Percentiles rank a stretch among this genome's conserved stretches.
Evolutionary conservation across 2,888 invertebrate species (phyloP).

Genomic region (Amblyjoppa proteus): DNA sequence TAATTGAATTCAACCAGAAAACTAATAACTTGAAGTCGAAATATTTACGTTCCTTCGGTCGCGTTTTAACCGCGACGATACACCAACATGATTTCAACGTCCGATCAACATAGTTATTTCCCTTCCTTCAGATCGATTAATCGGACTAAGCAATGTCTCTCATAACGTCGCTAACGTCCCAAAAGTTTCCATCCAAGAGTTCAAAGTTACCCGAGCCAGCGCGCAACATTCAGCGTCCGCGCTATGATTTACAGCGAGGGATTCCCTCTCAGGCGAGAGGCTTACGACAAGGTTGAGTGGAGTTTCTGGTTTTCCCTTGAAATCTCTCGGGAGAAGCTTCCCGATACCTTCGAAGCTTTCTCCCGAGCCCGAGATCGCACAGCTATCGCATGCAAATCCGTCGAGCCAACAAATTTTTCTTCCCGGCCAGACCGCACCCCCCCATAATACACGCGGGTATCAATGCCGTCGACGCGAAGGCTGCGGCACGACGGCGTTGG

Average conservation of each 20-base stretch:
- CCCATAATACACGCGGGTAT: not conserved
- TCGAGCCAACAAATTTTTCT: conserved; percentile 59
- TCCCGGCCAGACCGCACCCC: conserved; percentile 8
- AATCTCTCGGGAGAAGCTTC: conserved; percentile 28
- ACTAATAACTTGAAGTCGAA: too few relatives aligned
- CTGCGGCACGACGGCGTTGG: conserved; percentile 9
- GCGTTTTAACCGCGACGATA: too few relatives aligned
- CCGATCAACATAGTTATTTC: too few relatives aligned
- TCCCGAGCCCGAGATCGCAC: not conserved
- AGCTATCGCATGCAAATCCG: conserved; percentile 57
- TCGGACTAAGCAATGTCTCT: not conserved
- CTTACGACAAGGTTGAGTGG: conserved; percentile 44
- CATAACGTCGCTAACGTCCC: conserved; percentile 10
- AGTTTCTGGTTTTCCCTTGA: conserved; percentile 48
- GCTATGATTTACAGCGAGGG: conserved; percentile 45
- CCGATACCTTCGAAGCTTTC: conserved; percentile 2
- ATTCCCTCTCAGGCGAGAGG: conserved; percentile 23
- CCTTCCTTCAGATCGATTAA: not conserved
- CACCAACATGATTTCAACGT: too few relatives aligned
- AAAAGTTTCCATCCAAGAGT: conserved; percentile 38
- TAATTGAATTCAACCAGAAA: too few relatives aligned
- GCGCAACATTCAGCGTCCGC: not conserved
- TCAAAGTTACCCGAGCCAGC: not conserved
- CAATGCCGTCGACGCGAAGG: not conserved
- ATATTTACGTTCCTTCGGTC: too few relatives aligned